Conservation (phyloP, 2,888 invertebrate species). For the Scaptomyza parva region DNA sequence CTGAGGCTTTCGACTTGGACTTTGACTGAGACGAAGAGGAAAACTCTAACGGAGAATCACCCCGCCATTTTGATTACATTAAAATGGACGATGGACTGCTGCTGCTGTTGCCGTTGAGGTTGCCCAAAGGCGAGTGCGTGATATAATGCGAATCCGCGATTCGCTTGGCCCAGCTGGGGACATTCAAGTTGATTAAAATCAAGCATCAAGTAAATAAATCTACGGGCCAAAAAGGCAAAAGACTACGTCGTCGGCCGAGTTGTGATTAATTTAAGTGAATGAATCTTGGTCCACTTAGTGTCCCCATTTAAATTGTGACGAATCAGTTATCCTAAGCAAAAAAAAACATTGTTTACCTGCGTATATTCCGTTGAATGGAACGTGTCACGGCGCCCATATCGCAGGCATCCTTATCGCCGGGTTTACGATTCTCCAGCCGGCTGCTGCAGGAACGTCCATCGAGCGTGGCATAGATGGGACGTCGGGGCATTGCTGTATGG, state of each 20-base stretch:
- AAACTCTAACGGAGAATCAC: too few species aligned
- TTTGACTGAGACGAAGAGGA: constrained; percentile 13
- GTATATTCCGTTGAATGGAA: constrained; percentile 93
- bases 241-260: constrained; percentile 28
- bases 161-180: constrained; percentile 34
- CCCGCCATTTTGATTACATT: constrained; percentile 73
- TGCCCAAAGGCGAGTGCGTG: constrained; percentile 50
- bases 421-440: constrained; percentile 88
- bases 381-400: constrained; percentile 94
- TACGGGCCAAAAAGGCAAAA: constrained; percentile 47
- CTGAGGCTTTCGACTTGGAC: constrained; percentile 11
- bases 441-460: constrained; percentile 87
- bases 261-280: constrained; percentile 76
- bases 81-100: constrained; percentile 46
- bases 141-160: constrained; percentile 63
- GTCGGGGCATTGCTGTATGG: constrained; percentile 83
- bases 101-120: constrained; percentile 8
- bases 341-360: constrained; percentile 87
- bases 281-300: constrained; percentile 46
- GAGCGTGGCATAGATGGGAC: constrained; percentile 86
- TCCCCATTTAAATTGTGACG: constrained; percentile 28
- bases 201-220: constrained; percentile 80
- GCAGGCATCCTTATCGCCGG: constrained; percentile 89
- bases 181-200: constrained; percentile 78
- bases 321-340: constrained; percentile 33